Evolutionary conservation across 2,888 invertebrate genomes (phyloP).

Genomic region (Syritta pipiens): DNA sequence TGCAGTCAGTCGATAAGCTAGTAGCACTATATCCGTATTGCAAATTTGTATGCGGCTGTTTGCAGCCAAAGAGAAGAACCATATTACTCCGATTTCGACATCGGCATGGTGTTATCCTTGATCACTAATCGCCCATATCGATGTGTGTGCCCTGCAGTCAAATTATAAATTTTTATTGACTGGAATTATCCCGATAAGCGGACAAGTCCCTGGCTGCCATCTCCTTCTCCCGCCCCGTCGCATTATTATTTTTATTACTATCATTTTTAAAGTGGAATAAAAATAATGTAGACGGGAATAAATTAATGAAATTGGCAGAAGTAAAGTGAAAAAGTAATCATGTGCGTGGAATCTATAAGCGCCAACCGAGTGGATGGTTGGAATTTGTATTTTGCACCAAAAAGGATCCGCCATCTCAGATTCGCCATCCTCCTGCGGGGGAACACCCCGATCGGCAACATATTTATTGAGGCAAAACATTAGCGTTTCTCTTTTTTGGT

Average conservation of each 20-base stretch:
- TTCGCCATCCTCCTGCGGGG: not conserved
- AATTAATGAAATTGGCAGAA: constrained; percentile 29
- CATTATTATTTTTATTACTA: constrained; percentile 39
- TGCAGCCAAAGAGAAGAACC: no score
- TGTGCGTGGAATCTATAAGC: constrained; percentile 22
- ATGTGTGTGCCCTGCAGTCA: constrained; percentile 10
- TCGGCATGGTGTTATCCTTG: not conserved
- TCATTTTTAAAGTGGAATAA: constrained; percentile 38
- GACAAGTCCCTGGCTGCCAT: not conserved
- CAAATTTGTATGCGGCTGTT: no score
- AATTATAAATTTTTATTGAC: constrained; percentile 43
- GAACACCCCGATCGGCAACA: constrained; percentile 31
- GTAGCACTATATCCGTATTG: no score
- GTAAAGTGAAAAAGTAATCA: constrained; percentile 17
- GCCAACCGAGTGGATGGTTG: constrained; percentile 23
- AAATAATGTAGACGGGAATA: constrained; percentile 20
- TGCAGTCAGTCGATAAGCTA: no score
- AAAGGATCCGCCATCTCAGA: not conserved
- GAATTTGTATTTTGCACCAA: constrained; percentile 42
- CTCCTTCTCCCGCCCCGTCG: not conserved
- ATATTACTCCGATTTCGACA: not conserved
- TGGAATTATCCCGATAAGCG: constrained; percentile 46
- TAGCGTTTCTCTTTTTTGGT: constrained; percentile 13
- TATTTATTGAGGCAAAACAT: constrained; percentile 47
- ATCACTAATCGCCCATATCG: constrained; percentile 13